Evolutionary conservation across 2,797 vertebrate species (phyloP).

Genomic region (Poeciliopsis turneri): DNA sequence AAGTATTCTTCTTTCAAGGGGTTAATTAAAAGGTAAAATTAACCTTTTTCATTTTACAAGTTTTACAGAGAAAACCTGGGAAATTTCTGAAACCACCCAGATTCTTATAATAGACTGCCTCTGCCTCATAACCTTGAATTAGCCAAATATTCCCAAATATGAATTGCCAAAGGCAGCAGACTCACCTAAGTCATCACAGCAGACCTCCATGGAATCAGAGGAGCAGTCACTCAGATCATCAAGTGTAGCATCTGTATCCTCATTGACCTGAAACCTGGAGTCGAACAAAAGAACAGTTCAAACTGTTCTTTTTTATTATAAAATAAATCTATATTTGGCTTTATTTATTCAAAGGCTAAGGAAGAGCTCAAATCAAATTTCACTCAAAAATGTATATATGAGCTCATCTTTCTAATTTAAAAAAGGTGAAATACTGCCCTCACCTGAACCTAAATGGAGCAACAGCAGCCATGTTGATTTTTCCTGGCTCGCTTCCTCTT

Average conservation of each 20-base stretch:
- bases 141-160: not conserved
- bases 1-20: not conserved
- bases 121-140: not conserved
- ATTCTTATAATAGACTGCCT: not conserved
- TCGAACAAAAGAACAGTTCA: not conserved
- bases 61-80: not conserved
- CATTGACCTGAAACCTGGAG: conserved; percentile 74
- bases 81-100: not conserved
- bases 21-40: not conserved
- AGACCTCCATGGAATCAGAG: conserved; percentile 78
- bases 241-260: conserved; percentile 64
- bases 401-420: conserved; percentile 4
- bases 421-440: conserved; percentile 65
- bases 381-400: not conserved
- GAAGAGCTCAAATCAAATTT: not conserved
- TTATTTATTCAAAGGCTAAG: not conserved
- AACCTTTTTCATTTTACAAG: no score
- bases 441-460: conserved; percentile 92
- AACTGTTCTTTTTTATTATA: not conserved
- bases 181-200: conserved; percentile 83
- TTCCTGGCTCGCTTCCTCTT: conserved; percentile 74
- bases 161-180: conserved; percentile 20
- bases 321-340: not conserved
- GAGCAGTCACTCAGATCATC: conserved; percentile 81
- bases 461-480: conserved; percentile 85